Conservation (phyloP, 2,113 vertebrate genomes). For the Pagrus major region DNA sequence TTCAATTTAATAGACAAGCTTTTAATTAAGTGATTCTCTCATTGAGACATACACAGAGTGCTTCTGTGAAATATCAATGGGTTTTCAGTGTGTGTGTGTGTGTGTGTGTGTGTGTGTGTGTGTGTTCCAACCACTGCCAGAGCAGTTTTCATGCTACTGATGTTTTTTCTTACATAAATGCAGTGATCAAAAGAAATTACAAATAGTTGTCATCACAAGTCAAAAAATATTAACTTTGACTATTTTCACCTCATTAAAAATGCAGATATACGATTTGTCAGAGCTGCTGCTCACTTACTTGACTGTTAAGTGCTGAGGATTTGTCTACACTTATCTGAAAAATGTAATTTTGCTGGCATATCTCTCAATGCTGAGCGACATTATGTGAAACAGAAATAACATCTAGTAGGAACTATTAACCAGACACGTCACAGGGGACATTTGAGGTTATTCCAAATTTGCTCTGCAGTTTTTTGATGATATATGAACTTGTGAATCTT, state of each 20-base stretch:
- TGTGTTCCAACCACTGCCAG: neutral
- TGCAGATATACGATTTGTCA: neutral
- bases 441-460: neutral
- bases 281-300: neutral
- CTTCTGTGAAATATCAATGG: constrained; percentile 15
- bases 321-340: neutral
- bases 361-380: neutral
- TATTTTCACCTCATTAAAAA: constrained; percentile 40
- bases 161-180: constrained; percentile 8
- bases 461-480: neutral
- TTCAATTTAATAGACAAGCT: constrained; percentile 49
- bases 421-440: neutral
- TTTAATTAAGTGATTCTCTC: constrained; percentile 46
- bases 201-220: constrained; percentile 6
- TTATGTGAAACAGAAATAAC: neutral
- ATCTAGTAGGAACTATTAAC: neutral
- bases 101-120: neutral
- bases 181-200: neutral
- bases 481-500: constrained; percentile 23
- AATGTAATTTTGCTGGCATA: neutral
- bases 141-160: constrained; percentile 6
- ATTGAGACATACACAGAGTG: constrained; percentile 13
- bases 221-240: constrained; percentile 9
- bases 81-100: neutral
- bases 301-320: neutral